phyloP scores from a whole-genome alignment of 2,888 invertebrate genomes.

The Ichneumon xanthorius region DNA sequence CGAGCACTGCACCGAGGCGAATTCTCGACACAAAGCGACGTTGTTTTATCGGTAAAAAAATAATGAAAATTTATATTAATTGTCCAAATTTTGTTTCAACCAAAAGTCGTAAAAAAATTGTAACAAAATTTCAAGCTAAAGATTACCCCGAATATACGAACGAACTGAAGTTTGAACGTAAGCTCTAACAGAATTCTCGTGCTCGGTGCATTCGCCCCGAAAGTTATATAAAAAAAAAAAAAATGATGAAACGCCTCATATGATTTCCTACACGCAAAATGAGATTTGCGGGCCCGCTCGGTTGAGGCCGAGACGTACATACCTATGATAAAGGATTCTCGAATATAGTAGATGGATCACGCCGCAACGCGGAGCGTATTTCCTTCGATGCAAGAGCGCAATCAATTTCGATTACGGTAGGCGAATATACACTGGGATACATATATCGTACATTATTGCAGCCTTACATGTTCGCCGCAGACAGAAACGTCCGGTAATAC shows the following conservation, averaged over 20 bases:
- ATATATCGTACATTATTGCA: slow-evolving; percentile 40
- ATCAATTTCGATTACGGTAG: slow-evolving; percentile 54
- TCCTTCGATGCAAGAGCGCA: slow-evolving; percentile 25
- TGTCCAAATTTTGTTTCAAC: too few relatives aligned
- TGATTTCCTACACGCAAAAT: neutral
- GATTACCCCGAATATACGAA: too few relatives aligned
- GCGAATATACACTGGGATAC: neutral
- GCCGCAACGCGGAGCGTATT: slow-evolving; percentile 17
- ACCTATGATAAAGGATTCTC: slow-evolving; percentile 31
- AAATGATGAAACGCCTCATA: slow-evolving; percentile 12
- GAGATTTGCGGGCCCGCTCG: neutral
- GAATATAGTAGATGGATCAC: neutral
- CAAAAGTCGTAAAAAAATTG: neutral
- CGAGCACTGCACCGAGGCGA: too few relatives aligned
- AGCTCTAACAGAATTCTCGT: neutral
- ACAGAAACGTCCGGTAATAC: slow-evolving; percentile 20
- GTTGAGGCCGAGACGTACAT: neutral
- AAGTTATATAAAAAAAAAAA: neutral
- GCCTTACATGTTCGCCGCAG: slow-evolving; percentile 37
- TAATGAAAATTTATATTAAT: too few relatives aligned
- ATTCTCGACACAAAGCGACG: too few relatives aligned
- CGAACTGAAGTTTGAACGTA: too few relatives aligned
- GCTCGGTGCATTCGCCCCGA: neutral
- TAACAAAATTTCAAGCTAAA: neutral
- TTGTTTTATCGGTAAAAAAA: too few relatives aligned